Percentiles rank a stretch among this genome's conserved stretches.
phyloP scores from a whole-genome alignment of 2,888 invertebrate genomes.

The Sceliomorpha sp. region DNA sequence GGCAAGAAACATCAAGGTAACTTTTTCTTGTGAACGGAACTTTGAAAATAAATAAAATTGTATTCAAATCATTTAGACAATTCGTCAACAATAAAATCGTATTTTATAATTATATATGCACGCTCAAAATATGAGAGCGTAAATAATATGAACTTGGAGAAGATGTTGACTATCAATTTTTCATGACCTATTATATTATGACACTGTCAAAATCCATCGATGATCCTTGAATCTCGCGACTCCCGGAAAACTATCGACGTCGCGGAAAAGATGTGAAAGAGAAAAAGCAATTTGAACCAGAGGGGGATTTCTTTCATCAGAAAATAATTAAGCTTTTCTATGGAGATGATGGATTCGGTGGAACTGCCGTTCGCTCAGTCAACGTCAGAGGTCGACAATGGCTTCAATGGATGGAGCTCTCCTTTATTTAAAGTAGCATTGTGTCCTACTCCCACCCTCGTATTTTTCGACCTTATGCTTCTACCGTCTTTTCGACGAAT shows the following conservation, averaged over 20 bases:
- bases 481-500: constrained; percentile 57
- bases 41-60: no score
- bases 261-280: constrained; percentile 38
- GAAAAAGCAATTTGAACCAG: constrained; percentile 60
- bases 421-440: constrained; percentile 81
- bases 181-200: no score
- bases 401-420: constrained; percentile 79
- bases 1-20: not conserved
- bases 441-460: constrained; percentile 68
- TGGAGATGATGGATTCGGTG: constrained; percentile 79
- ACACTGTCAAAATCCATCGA: constrained; percentile 18
- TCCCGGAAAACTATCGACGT: constrained; percentile 26
- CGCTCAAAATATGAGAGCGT: no score
- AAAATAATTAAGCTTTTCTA: constrained; percentile 81
- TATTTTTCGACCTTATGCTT: constrained; percentile 40
- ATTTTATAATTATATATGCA: no score
- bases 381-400: constrained; percentile 80
- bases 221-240: constrained; percentile 22
- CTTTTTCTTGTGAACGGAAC: no score
- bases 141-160: no score
- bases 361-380: constrained; percentile 76
- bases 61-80: no score
- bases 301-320: constrained; percentile 76
- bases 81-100: no score
- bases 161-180: not conserved